Evolutionary conservation across 1,140 invertebrate genomes (phyloP).

Genomic region (Alviniconcha marisindica): DNA sequence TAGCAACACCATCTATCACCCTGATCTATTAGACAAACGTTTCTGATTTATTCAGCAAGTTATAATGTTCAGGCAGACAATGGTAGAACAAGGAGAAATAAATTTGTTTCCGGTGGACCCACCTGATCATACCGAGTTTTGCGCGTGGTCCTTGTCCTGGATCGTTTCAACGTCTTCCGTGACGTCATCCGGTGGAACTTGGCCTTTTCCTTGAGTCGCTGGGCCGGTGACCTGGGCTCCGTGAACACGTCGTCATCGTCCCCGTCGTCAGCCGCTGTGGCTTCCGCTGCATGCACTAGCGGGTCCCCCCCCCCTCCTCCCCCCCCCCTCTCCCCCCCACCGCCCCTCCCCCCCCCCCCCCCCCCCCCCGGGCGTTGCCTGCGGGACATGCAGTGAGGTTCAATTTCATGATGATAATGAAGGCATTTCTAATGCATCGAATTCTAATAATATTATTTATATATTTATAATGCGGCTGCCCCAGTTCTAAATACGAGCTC

Average conservation of each 20-base stretch:
- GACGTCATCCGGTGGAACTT: background rate
- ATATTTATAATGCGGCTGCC: too few relatives aligned
- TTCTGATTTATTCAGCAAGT: background rate
- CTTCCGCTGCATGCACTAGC: background rate
- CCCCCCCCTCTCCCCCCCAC: too few relatives aligned
- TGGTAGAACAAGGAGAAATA: background rate
- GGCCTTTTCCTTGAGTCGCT: constrained; percentile 9
- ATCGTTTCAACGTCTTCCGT: constrained; percentile 18
- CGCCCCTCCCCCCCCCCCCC: too few relatives aligned
- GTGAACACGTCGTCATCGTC: background rate
- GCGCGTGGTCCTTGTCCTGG: background rate
- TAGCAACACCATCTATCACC: too few relatives aligned
- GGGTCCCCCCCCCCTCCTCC: constrained; percentile 13
- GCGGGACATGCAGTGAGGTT: too few relatives aligned
- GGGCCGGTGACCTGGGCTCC: background rate
- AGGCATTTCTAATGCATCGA: too few relatives aligned
- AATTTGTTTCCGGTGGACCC: background rate
- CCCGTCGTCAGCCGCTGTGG: background rate
- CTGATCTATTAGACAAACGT: too few relatives aligned
- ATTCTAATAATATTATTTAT: too few relatives aligned
- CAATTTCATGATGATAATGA: too few relatives aligned
- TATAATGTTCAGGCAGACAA: background rate
- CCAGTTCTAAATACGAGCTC: too few relatives aligned
- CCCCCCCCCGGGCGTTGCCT: too few relatives aligned
- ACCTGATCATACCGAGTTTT: constrained; percentile 16